Evolutionary conservation across 2,113 vertebrate species (phyloP).

Genomic region (Percopsis transmontana): DNA sequence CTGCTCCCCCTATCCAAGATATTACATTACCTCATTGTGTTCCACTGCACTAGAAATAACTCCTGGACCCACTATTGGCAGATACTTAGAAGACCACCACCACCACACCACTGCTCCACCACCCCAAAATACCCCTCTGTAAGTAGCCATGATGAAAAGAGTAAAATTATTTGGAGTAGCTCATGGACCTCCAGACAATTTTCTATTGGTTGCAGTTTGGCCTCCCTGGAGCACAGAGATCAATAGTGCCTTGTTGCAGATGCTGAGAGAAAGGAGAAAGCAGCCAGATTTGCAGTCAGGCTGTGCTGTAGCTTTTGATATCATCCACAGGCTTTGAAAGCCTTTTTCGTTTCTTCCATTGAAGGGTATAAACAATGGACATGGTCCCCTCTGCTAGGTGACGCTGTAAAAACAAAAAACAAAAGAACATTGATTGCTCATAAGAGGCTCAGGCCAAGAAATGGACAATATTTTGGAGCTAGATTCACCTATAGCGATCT

Average conservation of each 20-base stretch:
- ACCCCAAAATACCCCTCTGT: slow-evolving; percentile 40
- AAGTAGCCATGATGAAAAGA: slow-evolving; percentile 64
- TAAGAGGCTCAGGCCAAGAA: slow-evolving; percentile 19
- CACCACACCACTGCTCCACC: not conserved
- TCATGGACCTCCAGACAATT: slow-evolving; percentile 39
- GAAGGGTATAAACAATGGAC: slow-evolving; percentile 34
- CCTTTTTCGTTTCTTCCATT: slow-evolving; percentile 16
- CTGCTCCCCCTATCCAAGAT: slow-evolving; percentile 21
- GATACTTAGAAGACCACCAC: slow-evolving; percentile 60
- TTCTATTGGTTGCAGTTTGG: slow-evolving; percentile 55
- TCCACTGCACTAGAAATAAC: slow-evolving; percentile 39
- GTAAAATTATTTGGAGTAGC: slow-evolving; percentile 69
- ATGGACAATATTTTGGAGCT: slow-evolving; percentile 45
- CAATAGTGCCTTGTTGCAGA: slow-evolving; percentile 59
- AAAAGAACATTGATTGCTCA: slow-evolving; percentile 16
- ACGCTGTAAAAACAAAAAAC: slow-evolving; percentile 27
- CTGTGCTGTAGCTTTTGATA: slow-evolving; percentile 28
- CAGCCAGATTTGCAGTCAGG: slow-evolving; percentile 31
- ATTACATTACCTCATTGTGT: slow-evolving; percentile 54
- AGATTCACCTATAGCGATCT: too few species aligned
- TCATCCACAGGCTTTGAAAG: slow-evolving; percentile 26
- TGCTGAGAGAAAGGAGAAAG: slow-evolving; percentile 31
- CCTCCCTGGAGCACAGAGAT: slow-evolving; percentile 51
- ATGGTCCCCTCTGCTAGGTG: slow-evolving; percentile 34
- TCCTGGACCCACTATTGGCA: slow-evolving; percentile 48